Base-by-base conservation (phyloP, 2,888 invertebrate genomes). In the Meta bourneti region DNA sequence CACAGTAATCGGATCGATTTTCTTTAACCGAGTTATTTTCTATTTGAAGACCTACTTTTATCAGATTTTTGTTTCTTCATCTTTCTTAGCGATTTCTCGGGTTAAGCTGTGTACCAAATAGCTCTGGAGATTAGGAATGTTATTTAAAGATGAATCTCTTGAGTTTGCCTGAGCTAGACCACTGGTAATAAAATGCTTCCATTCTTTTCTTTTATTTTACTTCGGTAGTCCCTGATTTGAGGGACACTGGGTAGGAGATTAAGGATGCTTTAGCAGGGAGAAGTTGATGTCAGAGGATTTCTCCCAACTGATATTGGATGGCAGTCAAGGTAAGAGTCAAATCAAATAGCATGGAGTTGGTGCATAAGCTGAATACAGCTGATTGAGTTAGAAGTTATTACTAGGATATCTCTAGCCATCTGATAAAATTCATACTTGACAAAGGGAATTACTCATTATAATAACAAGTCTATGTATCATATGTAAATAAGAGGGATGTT, bases 1-100 rank as follows among this genome's bases (percentile, higher is more conserved):
- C 84, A 84, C 82, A 71, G 69, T 71, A 84, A 89, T 83, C 69
- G 54, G 84, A 90, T 90, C 90, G 90, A 90, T 90, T 90, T 90
- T 79, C 84, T 49, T 84, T 90, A 90, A 79, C 72, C 74, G 61
- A 77, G 77, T 78, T 83, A 78, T 89, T 89, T 89, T 84, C 77
- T 89, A 71, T 89, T 88, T 88, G 75, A 88, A 69, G 74, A 75
- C 54, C 52, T 20, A n/a, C 84, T 84, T 84, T 74, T 71, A 72
- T 20, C 54, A 83, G 74, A 74, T 54, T 72, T 74, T 83, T 52
- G 48, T 74, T 54, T 83, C 49, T 70, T 78, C 74, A 7, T 74
- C n/a, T 74, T 84, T 84, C 20, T 74, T 74, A n/a, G 52, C 49
- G 70, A 61, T 83, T 52, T 84, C 71, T 84, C 54, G 52, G 74